Evolutionary conservation across 2,888 invertebrate species (phyloP), one percentile per base, ranked within the genome.

Genomic region (Torymus texanus): DNA sequence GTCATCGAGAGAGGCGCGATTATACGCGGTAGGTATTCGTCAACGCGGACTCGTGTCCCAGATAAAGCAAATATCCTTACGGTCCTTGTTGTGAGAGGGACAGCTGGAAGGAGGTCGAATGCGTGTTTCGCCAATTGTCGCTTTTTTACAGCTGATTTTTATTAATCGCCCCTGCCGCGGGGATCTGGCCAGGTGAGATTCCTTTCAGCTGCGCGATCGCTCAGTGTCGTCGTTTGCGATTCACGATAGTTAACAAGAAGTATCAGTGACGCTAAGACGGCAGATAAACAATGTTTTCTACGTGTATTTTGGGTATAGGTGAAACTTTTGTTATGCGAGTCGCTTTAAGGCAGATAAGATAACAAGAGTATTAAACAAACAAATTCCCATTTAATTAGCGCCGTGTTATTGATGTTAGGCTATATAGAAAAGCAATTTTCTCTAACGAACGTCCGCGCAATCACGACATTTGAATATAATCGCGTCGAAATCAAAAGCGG

Each of bases 21-120:
- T 68, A 74, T 68, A 74, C 24, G 51, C 62, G 71, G 10, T 62
- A 41, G 41, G 41, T 5, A 68, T 73, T 73, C 51, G 56, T 78
- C 67, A 78, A 4, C 29, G 66, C 16, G 24, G 24, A 61, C 29
- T 10, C 11, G n/a, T 66, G 71, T 59, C 59, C 71, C 59, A 77
- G 59, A 71, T 77, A 76, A 29, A 61, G 2, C 18, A n/a, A 56
- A 62, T 14, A 41, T 24, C 21, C 63, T 50, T 29, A 59, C 18
- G 14, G 16, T 50, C 21, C 62, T 29, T 12, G 41, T 51, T 41
- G 41, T 8, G 41, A 41, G 41, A 41, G 41, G 41, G 41, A 11
- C 13, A 50, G 21, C 13, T 61, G n/a, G 50, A 76, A 65, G 51
- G 21, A 50, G 75, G 67, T 80, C 62, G 68, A 62, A 68, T 63